These are phyloP conservation scores for Sebastes aleutianus DNA, from an alignment of 2,797 vertebrate genomes.

Conservation along the genomic window DNA sequence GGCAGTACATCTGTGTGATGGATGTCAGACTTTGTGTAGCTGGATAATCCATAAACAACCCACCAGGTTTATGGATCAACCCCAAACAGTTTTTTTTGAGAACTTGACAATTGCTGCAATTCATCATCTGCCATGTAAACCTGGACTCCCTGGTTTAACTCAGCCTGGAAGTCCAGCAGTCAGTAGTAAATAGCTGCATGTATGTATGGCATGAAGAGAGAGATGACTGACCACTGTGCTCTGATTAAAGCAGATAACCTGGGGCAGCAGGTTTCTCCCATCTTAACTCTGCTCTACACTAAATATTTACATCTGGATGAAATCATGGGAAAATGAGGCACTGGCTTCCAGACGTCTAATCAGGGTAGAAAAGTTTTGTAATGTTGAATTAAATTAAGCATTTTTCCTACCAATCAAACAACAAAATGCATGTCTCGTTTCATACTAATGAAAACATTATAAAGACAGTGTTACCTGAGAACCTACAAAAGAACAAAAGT, in stretches of 20 bases:
- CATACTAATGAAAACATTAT: not conserved
- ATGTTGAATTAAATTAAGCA: constrained; percentile 10
- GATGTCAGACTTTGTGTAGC: constrained; percentile 16
- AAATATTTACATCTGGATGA: constrained; percentile 68
- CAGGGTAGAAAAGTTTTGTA: constrained; percentile 19
- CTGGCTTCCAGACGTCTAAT: constrained; percentile 44
- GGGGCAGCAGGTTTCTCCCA: constrained; percentile 40
- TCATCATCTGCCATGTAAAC: constrained; percentile 47
- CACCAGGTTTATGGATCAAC: constrained; percentile 7
- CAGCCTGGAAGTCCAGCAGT: constrained; percentile 29
- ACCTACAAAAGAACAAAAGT: constrained; percentile 26
- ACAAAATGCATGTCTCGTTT: not conserved
- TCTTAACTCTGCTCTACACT: constrained; percentile 33
- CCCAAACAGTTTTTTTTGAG: not conserved
- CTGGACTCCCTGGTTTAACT: constrained; percentile 24
- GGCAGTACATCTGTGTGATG: constrained; percentile 35
- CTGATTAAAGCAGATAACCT: constrained; percentile 56
- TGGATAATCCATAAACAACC: constrained; percentile 30
- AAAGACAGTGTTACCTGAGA: constrained; percentile 39
- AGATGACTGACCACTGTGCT: constrained; percentile 33
- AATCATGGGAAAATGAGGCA: constrained; percentile 43
- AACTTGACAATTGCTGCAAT: constrained; percentile 42
- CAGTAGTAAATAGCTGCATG: constrained; percentile 24
- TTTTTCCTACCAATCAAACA: constrained; percentile 9
- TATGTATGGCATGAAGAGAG: not conserved